These are phyloP conservation scores for Drosophila kuntzei DNA, from an alignment of 2,888 invertebrate genomes.

Conservation along the genomic window DNA sequence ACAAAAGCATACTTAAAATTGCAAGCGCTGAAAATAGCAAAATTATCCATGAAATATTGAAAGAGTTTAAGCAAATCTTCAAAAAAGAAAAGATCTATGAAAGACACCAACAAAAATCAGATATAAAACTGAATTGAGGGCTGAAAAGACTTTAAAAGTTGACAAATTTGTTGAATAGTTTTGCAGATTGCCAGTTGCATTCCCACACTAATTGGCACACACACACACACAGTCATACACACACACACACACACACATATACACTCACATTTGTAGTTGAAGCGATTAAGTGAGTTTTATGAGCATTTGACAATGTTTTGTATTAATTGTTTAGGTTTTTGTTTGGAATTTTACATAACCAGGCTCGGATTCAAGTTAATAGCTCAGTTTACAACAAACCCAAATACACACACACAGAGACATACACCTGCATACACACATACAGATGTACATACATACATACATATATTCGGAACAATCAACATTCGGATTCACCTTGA, in stretches of 20 bases:
- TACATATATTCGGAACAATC: constrained; percentile 29
- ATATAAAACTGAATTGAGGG: neutral
- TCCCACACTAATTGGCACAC: constrained; percentile 55
- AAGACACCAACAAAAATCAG: neutral
- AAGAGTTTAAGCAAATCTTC: neutral
- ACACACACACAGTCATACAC: neutral
- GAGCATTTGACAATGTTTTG: constrained; percentile 40
- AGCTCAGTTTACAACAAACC: constrained; percentile 43
- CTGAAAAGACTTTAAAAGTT: constrained; percentile 3
- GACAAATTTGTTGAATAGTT: constrained; percentile 25
- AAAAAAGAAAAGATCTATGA: neutral
- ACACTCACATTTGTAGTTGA: constrained; percentile 13
- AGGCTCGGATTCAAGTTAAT: constrained; percentile 9
- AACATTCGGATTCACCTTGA: constrained; percentile 64
- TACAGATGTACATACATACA: constrained; percentile 2
- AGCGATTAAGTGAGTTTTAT: constrained; percentile 29
- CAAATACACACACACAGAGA: neutral
- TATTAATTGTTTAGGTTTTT: constrained; percentile 38
- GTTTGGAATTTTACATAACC: constrained; percentile 52
- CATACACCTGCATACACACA: constrained; percentile 5
- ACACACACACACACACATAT: neutral
- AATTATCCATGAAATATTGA: neutral
- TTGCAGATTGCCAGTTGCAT: constrained; percentile 26
- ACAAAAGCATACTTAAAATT: neutral
- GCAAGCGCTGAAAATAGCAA: neutral